Evolutionary conservation across 2,113 vertebrate genomes (phyloP).

Genomic region (Osmerus eperlanus): DNA sequence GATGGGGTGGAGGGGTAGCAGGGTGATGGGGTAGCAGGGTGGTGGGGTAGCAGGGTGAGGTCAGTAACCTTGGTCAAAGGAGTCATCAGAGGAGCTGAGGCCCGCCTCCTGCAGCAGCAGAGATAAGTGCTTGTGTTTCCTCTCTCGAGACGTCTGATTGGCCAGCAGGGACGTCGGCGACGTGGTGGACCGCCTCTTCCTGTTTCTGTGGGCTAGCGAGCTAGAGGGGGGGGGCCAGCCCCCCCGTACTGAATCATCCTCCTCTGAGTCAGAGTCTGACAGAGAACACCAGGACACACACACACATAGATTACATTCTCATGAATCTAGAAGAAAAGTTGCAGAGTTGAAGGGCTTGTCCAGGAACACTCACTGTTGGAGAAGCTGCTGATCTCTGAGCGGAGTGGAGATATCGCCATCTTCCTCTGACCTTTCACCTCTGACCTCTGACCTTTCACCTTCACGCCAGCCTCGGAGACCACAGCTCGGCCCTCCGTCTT

Average conservation of each 20-base stretch:
- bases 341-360: background rate
- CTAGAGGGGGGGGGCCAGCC: constrained; percentile 81
- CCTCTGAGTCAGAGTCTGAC: constrained; percentile 96
- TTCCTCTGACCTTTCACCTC: constrained; percentile 86
- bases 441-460: constrained; percentile 81
- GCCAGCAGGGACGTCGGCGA: constrained; percentile 72
- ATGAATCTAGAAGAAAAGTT: background rate
- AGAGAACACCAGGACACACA: constrained; percentile 39
- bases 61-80: constrained; percentile 96
- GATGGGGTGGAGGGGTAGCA: too few relatives aligned
- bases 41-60: constrained; percentile 21
- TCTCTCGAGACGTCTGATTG: constrained; percentile 75
- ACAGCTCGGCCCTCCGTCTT: constrained; percentile 80
- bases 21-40: too few relatives aligned
- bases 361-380: constrained; percentile 88
- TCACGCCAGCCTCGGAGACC: constrained; percentile 77
- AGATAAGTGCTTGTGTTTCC: constrained; percentile 90
- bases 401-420: constrained; percentile 81
- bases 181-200: constrained; percentile 67
- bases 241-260: constrained; percentile 80
- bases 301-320: background rate
- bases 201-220: constrained; percentile 66
- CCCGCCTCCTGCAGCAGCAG: constrained; percentile 88
- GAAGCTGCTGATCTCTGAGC: constrained; percentile 95
- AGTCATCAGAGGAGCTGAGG: constrained; percentile 93